Evolutionary conservation across 2,888 invertebrate species (phyloP).

Genomic region (Rhamnusium bicolor): DNA sequence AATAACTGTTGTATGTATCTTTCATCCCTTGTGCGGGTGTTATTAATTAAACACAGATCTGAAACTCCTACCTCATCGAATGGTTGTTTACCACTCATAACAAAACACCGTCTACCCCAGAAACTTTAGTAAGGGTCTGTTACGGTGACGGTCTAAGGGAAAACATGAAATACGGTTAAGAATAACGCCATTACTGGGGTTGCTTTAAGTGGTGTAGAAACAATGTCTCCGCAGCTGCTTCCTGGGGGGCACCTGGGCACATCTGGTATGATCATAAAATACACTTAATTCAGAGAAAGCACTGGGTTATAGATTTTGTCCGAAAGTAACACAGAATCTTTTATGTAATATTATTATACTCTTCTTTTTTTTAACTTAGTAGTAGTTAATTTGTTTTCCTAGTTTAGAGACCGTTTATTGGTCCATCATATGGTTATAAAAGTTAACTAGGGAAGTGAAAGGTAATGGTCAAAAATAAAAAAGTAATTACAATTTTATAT

Average conservation of each 20-base stretch:
- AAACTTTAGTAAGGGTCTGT: slow-evolving; percentile 20
- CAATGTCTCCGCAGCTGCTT: slow-evolving; percentile 54
- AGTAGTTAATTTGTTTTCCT: too few relatives aligned
- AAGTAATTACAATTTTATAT: too few relatives aligned
- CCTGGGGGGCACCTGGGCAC: slow-evolving; percentile 47
- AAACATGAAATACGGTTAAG: slow-evolving; percentile 45
- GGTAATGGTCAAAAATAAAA: too few relatives aligned
- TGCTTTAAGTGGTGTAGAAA: slow-evolving; percentile 56
- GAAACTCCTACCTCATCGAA: slow-evolving; percentile 19
- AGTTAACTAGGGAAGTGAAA: too few relatives aligned
- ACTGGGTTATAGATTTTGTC: slow-evolving; percentile 12
- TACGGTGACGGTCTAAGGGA: slow-evolving; percentile 24
- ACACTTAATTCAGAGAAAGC: slow-evolving; percentile 38
- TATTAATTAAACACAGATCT: slow-evolving; percentile 16
- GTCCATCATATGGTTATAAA: too few relatives aligned
- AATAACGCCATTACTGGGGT: slow-evolving; percentile 54
- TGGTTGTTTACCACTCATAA: slow-evolving; percentile 18
- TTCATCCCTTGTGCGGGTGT: not conserved
- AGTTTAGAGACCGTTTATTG: too few relatives aligned
- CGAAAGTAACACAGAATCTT: not conserved
- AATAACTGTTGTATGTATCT: not conserved
- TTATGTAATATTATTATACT: not conserved
- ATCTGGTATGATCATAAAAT: slow-evolving; percentile 51
- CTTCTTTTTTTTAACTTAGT: not conserved
- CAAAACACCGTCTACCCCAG: slow-evolving; percentile 19